Conservation (phyloP, 2,797 vertebrate species). For the Notoglanidium macrostoma region DNA sequence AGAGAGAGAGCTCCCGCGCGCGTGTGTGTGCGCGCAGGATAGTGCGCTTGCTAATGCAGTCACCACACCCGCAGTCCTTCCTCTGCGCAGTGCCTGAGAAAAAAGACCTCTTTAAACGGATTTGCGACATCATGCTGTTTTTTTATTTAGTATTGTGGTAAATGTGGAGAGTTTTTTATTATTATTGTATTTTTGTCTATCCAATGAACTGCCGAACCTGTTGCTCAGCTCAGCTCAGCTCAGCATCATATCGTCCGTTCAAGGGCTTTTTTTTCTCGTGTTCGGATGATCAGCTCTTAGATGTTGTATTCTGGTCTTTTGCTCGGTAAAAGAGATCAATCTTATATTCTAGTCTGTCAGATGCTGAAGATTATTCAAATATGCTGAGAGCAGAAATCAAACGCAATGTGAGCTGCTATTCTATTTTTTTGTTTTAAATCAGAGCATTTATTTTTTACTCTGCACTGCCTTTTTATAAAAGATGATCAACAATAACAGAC, state of each 20-base stretch:
- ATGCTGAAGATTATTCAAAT: background rate
- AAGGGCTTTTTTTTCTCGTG: background rate
- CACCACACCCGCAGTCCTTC: conserved; percentile 78
- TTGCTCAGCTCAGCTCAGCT: conserved; percentile 63
- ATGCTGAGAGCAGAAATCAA: background rate
- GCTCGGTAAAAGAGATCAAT: background rate
- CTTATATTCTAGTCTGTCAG: background rate
- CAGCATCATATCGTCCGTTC: conserved; percentile 28
- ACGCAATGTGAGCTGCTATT: background rate
- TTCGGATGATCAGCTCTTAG: background rate
- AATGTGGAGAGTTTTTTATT: background rate
- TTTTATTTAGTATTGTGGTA: conserved; percentile 35
- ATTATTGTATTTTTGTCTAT: conserved; percentile 35
- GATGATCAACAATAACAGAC: background rate
- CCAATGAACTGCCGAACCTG: conserved; percentile 67
- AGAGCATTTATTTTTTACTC: background rate
- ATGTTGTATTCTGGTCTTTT: background rate
- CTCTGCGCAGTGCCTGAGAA: conserved; percentile 78
- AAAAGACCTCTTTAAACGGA: conserved; percentile 72
- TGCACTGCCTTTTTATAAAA: background rate
- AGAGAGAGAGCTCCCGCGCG: background rate
- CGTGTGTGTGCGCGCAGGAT: conserved; percentile 54
- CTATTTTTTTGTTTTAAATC: background rate
- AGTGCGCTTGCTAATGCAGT: conserved; percentile 76
- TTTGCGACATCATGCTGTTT: conserved; percentile 71